Evolutionary conservation across 2,113 vertebrate species (phyloP).

Genomic region (Origma solitaria): DNA sequence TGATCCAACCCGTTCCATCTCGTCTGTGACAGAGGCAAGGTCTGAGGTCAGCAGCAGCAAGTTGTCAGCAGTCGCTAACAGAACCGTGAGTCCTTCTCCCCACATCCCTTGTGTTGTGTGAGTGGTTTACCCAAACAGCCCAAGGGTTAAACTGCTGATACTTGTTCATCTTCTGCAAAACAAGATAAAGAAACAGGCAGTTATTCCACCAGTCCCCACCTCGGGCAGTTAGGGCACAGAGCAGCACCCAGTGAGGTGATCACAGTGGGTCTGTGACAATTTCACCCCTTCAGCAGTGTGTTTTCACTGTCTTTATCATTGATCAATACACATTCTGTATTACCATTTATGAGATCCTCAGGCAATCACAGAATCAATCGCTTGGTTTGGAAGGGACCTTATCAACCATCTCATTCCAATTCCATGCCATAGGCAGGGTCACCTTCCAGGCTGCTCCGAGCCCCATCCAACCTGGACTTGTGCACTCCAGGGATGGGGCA

Average conservation of each 20-base stretch:
- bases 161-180: constrained; percentile 89
- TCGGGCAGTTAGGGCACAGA: not conserved
- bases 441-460: not conserved
- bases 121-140: not conserved
- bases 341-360: not conserved
- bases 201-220: not conserved
- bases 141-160: constrained; percentile 84
- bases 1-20: not conserved
- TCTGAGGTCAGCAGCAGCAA: constrained; percentile 53
- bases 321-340: not conserved
- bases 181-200: not conserved
- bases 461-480: not conserved
- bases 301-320: not conserved
- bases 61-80: constrained; percentile 39
- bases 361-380: not conserved
- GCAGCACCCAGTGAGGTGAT: not conserved
- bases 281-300: not conserved
- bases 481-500: not conserved
- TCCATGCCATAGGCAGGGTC: not conserved
- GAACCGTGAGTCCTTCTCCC: not conserved
- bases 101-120: not conserved
- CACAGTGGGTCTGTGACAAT: not conserved
- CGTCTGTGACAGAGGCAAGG: not conserved
- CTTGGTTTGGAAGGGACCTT: not conserved
- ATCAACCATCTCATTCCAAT: not conserved